A percentile compares a stretch with the other conserved stretches of the same genome.
Conservation (phyloP, 2,113 vertebrate species). For the Xenus cinereus region DNA sequence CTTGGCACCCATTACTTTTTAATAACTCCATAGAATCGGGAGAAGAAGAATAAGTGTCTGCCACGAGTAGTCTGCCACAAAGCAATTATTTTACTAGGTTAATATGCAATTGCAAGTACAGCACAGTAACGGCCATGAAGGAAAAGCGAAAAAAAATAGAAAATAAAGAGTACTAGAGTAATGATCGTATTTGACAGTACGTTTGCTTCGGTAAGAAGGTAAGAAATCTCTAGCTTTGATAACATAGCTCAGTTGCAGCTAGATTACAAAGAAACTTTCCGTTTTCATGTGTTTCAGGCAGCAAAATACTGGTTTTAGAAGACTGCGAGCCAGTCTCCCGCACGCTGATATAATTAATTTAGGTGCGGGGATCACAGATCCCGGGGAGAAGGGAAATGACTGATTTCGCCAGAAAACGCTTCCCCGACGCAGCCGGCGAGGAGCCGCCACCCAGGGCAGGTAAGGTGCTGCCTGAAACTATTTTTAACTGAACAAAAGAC, state of each 20-base stretch:
- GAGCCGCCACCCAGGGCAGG: conserved; percentile 11
- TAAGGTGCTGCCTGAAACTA: conserved; percentile 20
- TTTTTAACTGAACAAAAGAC: conserved; percentile 52
- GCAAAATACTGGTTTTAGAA: background rate
- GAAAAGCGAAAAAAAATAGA: background rate
- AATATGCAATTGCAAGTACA: background rate
- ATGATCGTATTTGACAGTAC: background rate
- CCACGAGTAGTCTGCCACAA: conserved; percentile 48
- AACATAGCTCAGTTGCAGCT: background rate
- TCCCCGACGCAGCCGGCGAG: background rate
- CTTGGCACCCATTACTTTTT: conserved; percentile 28
- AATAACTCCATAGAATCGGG: conserved; percentile 43
- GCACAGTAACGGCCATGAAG: background rate
- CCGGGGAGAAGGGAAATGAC: background rate
- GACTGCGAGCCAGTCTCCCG: background rate
- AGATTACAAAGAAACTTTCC: conserved; percentile 24
- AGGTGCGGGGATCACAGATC: background rate
- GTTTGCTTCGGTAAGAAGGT: background rate
- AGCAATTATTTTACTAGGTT: conserved; percentile 55
- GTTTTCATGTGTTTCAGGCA: background rate
- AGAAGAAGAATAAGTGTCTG: conserved; percentile 54
- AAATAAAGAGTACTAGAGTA: background rate
- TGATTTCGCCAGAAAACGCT: background rate
- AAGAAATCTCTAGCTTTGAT: background rate
- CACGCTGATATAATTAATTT: background rate